Percentiles rank a stretch among this genome's conserved stretches.
These are phyloP conservation scores for Octomys mimax DNA, from an alignment of 2,797 vertebrate species.

Conservation along the genomic window DNA sequence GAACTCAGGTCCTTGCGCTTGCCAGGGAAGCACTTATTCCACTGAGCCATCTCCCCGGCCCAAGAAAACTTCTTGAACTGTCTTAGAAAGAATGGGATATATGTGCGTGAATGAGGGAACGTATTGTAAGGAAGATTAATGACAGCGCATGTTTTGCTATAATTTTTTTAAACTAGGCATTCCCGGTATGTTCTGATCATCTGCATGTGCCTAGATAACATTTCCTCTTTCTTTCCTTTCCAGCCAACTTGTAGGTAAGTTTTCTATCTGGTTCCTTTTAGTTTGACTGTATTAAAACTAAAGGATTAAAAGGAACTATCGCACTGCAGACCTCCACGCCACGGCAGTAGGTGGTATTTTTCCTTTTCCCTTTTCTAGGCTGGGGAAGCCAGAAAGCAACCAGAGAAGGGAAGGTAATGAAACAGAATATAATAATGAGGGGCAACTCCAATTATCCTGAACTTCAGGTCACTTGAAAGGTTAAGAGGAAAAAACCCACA, in stretches of 20 bases:
- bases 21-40: too few relatives aligned
- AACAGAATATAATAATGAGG: neutral
- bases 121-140: neutral
- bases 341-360: neutral
- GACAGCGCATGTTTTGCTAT: neutral
- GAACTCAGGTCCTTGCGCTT: too few relatives aligned
- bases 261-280: neutral
- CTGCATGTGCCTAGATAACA: neutral
- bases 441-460: neutral
- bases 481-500: neutral
- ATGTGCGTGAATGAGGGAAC: neutral
- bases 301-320: neutral
- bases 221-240: constrained; percentile 3
- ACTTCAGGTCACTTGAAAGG: neutral
- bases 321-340: neutral
- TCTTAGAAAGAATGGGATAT: neutral
- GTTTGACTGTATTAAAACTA: neutral
- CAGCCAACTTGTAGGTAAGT: neutral
- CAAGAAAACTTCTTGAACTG: neutral
- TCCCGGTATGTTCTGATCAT: neutral
- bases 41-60: too few relatives aligned
- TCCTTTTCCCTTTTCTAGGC: neutral
- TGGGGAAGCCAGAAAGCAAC: neutral
- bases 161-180: neutral
- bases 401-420: neutral